Evolutionary conservation across 2,113 vertebrate species (phyloP), one percentile per base, ranked within the genome.

Genomic region (Triplophysa tibetana): DNA sequence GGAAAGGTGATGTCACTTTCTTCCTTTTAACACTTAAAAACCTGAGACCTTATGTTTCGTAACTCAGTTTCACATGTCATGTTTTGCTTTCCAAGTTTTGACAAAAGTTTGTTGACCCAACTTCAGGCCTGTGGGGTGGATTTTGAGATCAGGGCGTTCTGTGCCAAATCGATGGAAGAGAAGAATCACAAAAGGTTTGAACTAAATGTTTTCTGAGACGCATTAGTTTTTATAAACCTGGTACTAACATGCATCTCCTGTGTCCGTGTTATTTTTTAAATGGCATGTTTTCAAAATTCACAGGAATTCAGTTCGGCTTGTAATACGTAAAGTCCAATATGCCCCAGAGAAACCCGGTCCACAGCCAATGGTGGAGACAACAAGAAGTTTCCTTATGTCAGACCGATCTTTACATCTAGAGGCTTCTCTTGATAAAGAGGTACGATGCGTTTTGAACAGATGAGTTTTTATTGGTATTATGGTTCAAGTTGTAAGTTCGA

Each of bases 141-240:
- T 89, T 97, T 95, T 86, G 96, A 97, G 91, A 95, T 97, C 81
- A 92, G 95, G 91, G 95, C 96, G 21, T 96, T 97, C 85, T 97
- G 95, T 84, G 95, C 96, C 91, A 96, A 95, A 90, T 92, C 93
- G 0, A 88, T 95, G 87, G 96, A 97, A 75, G 96, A 97, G 84
- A 97, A 97, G 91, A 97, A 95, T 72, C 96, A 97, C 88, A 97
- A 97, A 91, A 93, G 96, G 96, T 97, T 64, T 63, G 52, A 24
- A 24, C 12, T 43, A 26, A 19, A 23, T 29, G 10, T 24, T 4
- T 66, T n/a, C 2, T 62, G 43, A 45, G 43, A 45, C 43, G 11
- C 8, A 45, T 45, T 9, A 45, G 10, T 9, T 45, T 43, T 45
- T 45, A 45, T 10, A n/a, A n/a, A 45, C 43, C 43, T 45, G 1